phyloP scores from a whole-genome alignment of 2,888 invertebrate genomes.

The Arge pagana region DNA sequence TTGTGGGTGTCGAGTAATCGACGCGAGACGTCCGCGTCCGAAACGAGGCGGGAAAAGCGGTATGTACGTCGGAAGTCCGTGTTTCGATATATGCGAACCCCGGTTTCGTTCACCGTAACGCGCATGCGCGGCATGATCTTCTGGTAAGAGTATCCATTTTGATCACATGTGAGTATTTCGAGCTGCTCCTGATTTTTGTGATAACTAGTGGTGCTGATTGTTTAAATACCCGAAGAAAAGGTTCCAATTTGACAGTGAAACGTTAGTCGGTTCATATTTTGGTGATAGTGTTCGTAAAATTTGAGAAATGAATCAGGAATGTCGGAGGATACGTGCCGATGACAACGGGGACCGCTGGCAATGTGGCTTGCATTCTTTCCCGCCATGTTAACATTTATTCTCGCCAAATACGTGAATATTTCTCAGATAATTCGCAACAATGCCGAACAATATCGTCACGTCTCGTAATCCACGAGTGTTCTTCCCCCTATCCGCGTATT shows the following conservation, averaged over 20 bases:
- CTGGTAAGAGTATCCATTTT: slow-evolving; percentile 86
- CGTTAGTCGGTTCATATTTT: slow-evolving; percentile 28
- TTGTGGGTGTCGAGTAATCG: too few species aligned
- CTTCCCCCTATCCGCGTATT: neutral
- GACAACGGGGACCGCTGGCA: slow-evolving; percentile 43
- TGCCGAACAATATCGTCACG: neutral
- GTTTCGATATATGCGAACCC: slow-evolving; percentile 47
- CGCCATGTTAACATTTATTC: slow-evolving; percentile 61
- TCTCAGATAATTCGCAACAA: neutral
- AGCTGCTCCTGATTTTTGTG: slow-evolving; percentile 51
- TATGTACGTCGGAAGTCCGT: slow-evolving; percentile 40
- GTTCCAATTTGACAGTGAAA: slow-evolving; percentile 39
- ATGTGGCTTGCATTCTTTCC: slow-evolving; percentile 52
- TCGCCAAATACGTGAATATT: slow-evolving; percentile 28
- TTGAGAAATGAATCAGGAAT: slow-evolving; percentile 14
- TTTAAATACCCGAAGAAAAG: slow-evolving; percentile 32
- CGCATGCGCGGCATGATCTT: slow-evolving; percentile 77
- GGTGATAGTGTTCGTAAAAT: slow-evolving; percentile 18
- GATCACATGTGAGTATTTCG: slow-evolving; percentile 85
- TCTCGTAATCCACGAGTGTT: neutral
- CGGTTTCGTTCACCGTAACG: slow-evolving; percentile 61
- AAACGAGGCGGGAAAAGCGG: too few species aligned
- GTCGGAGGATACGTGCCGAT: slow-evolving; percentile 31
- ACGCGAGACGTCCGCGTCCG: too few species aligned
- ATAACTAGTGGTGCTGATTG: slow-evolving; percentile 44